Base-by-base conservation (phyloP, 2,797 vertebrate genomes). In the Yasuhikotakia modesta region DNA sequence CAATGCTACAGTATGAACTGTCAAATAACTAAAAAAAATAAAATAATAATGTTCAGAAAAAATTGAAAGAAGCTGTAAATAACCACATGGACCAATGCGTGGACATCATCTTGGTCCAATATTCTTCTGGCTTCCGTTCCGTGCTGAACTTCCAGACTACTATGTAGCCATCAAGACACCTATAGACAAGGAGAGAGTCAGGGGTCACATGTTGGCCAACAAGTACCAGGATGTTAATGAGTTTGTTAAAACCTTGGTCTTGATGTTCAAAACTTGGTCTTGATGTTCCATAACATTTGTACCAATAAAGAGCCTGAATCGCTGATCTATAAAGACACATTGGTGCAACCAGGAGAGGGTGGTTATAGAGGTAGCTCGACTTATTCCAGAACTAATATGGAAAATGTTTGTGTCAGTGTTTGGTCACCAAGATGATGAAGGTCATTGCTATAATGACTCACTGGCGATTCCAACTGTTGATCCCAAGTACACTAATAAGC, bases 11-110 rank as follows among this genome's bases (percentile, higher is more conserved):
- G 4, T 27, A 27, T 27, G 27, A 27, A 27, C 27, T 27, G 27
- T 27, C 27, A 27, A 27, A 27, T 27, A 27, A 27, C 27, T 27
- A 2, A 27, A 27, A 27, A 27, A 27, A 27, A 27, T 27, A n/a
- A n/a, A n/a, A n/a, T n/a, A n/a, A n/a, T n/a, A n/a, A n/a, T n/a
- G n/a, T n/a, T n/a, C n/a, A n/a, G n/a, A n/a, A n/a, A n/a, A n/a
- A n/a, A n/a, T n/a, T n/a, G n/a, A n/a, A n/a, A n/a, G 98, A 99
- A 90, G 95, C 97, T 0, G 96, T 99, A n/a, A 99, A 99, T 90
- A 99, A 97, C 87, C 98, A 94, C 89, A 97, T 96, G 0, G 98
- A 99, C 87, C 97, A 96, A 80, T 93, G 97, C 0, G n/a, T n/a
- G 97, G 98, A 27, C 94, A 97, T 11, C 94, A 97, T 30, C 96